Evolutionary conservation across 2,797 vertebrate genomes (phyloP).

Genomic region (Gallirallus australis): DNA sequence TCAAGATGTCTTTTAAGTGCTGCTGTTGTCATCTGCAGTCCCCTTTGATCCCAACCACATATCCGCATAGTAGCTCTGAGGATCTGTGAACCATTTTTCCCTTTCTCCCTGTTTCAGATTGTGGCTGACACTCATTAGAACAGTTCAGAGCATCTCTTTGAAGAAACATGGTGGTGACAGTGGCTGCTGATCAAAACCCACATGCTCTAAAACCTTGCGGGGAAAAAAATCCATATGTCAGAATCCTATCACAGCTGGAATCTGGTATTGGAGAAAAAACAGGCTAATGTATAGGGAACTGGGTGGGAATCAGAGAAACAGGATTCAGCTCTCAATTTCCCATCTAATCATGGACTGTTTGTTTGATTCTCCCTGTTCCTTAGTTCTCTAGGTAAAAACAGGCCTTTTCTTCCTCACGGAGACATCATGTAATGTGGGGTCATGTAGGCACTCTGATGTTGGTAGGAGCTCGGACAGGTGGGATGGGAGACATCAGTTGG

Average conservation of each 20-base stretch:
- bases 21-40: conserved; percentile 24
- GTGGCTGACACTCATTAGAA: conserved; percentile 54
- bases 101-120: conserved; percentile 53
- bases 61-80: background rate
- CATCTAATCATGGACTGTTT: background rate
- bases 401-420: background rate
- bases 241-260: conserved; percentile 48
- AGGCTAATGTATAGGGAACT: background rate
- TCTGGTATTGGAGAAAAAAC: background rate
- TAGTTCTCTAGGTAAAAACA: background rate
- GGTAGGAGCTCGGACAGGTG: background rate
- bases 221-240: conserved; percentile 51
- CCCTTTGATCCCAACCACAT: conserved; percentile 51
- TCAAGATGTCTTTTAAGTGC: conserved; percentile 25
- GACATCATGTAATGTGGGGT: background rate
- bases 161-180: conserved; percentile 47
- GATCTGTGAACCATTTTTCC: conserved; percentile 57
- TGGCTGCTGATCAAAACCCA: conserved; percentile 46
- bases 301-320: background rate
- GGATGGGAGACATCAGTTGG: background rate
- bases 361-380: background rate
- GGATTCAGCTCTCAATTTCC: background rate
- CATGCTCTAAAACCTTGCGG: conserved; percentile 47
- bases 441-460: background rate
- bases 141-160: conserved; percentile 34